Evolutionary conservation across 1,140 invertebrate genomes (phyloP), one percentile per base, ranked within the genome.

Genomic region (Goniozus legneri): DNA sequence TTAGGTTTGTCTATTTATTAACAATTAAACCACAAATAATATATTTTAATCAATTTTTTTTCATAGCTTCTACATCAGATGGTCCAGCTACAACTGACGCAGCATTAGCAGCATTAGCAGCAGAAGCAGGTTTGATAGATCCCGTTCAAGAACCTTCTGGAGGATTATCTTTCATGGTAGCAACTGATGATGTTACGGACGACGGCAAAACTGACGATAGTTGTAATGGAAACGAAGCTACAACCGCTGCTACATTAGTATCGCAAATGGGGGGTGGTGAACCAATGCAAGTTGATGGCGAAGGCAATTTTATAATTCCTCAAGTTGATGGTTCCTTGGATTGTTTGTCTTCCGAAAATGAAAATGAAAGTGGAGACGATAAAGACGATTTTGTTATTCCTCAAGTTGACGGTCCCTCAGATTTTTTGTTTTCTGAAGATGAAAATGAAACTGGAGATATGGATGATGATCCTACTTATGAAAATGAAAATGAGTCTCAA

Each of bases 1-100:
- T 60, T 79, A 50, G 71, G 70, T 69, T 27, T 27, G 6, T n/a
- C n/a, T n/a, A n/a, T n/a, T n/a, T n/a, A n/a, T n/a, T n/a, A n/a
- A n/a, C n/a, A n/a, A n/a, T n/a, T n/a, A n/a, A n/a, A n/a, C n/a
- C n/a, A n/a, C n/a, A 3, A 44, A 31, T 35, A 24, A 10, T 27
- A 6, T 27, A 10, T 27, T 27, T 27, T 27, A 27, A 27, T 27
- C 24, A 6, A 6, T 27, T 27, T 27, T 6, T 27, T 4, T 27
- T 60, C 75, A 13, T 56, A 79, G 64, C 80, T 27, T 77, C 78
- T 12, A 78, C 77, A 2, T 79, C 77, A 2, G 82, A 84, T 55
- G 79, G 80, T 10, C 81, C 82, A 14, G 82, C 80, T 2, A 82
- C 83, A 3, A 83, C 81, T 3, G 82, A 84, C 56, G 82, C 82